Conservation (phyloP, 2,888 invertebrate genomes). For the Andrena dorsata region DNA sequence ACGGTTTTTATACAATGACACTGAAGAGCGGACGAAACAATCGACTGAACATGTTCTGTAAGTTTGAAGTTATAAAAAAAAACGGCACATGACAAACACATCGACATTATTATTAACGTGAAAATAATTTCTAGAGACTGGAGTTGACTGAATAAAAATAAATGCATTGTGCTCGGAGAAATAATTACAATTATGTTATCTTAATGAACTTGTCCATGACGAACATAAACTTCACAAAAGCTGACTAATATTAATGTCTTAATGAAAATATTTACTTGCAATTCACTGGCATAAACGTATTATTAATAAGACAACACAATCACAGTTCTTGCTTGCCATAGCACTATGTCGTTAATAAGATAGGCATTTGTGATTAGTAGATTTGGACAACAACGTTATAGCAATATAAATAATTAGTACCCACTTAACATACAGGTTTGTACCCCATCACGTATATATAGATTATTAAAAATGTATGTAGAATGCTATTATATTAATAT, state of each 20-base stretch:
- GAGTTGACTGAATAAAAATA: constrained; percentile 30
- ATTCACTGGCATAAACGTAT: constrained; percentile 48
- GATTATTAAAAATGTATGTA: constrained; percentile 67
- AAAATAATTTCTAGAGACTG: background rate
- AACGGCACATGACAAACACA: constrained; percentile 15
- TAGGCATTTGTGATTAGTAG: constrained; percentile 68
- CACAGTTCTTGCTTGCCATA: constrained; percentile 66
- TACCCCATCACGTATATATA: constrained; percentile 69
- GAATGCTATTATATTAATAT: constrained; percentile 84
- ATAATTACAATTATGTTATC: constrained; percentile 52
- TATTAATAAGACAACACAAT: constrained; percentile 66
- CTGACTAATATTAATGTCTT: constrained; percentile 65
- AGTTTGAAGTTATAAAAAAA: background rate
- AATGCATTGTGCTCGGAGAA: constrained; percentile 71
- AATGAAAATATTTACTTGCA: constrained; percentile 54
- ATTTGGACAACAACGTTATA: constrained; percentile 60
- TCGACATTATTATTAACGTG: background rate
- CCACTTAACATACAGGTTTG: constrained; percentile 74
- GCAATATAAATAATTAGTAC: constrained; percentile 74
- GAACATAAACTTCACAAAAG: constrained; percentile 70
- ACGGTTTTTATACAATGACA: constrained; percentile 35
- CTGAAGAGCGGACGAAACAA: constrained; percentile 16
- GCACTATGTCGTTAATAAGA: constrained; percentile 67
- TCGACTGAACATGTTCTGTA: constrained; percentile 2
- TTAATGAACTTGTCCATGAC: constrained; percentile 63